phyloP scores from a whole-genome alignment of 2,113 vertebrate species.

The Redunca redunca region DNA sequence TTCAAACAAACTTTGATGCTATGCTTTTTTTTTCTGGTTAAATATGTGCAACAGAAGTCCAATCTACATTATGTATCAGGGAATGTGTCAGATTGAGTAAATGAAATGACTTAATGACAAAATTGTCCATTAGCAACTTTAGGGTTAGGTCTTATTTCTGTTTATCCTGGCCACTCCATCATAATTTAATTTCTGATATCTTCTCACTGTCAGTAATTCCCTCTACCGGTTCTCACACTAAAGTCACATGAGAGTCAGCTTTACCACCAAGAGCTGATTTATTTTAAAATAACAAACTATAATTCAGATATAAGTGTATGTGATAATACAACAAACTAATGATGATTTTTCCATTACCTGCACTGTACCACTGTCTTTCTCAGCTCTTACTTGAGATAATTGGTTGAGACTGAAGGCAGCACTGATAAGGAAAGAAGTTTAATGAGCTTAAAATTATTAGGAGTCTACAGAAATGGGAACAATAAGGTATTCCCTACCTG shows the following conservation, averaged over 20 bases:
- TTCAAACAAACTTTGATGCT: background rate
- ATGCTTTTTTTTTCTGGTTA: constrained; percentile 12
- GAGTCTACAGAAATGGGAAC: background rate
- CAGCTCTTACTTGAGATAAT: background rate
- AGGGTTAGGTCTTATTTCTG: constrained; percentile 12
- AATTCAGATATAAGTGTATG: background rate
- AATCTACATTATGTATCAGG: constrained; percentile 50
- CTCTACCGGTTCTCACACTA: background rate
- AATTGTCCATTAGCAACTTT: constrained; percentile 66
- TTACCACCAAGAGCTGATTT: background rate
- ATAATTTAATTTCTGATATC: constrained; percentile 49
- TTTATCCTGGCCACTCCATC: background rate
- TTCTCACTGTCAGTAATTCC: constrained; percentile 47
- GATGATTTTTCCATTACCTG: background rate
- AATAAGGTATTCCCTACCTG: background rate
- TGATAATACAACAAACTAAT: background rate
- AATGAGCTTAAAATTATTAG: background rate
- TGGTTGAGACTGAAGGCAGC: background rate
- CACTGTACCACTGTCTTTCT: background rate
- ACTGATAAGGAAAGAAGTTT: background rate
- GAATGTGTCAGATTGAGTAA: constrained; percentile 46
- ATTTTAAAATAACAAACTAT: constrained; percentile 29
- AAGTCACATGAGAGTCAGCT: background rate
- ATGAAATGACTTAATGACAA: constrained; percentile 62
- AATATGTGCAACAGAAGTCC: constrained; percentile 30